These are phyloP conservation scores for Oligia latruncula DNA, from an alignment of 2,888 invertebrate species.

Conservation along the genomic window DNA sequence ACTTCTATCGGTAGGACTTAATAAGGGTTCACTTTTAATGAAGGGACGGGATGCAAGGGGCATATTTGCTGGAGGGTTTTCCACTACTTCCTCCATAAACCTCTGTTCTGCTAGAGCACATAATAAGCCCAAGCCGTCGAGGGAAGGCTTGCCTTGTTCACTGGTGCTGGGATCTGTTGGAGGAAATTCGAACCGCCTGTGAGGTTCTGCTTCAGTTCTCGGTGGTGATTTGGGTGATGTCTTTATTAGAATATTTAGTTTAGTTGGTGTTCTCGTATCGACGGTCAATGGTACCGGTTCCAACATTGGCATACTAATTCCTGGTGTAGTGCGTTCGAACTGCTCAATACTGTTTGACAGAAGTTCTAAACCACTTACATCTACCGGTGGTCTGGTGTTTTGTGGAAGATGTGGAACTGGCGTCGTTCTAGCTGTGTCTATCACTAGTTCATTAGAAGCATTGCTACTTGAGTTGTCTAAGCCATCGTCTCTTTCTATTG, in stretches of 20 bases:
- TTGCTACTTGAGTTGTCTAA: constrained; percentile 85
- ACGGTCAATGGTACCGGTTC: constrained; percentile 81
- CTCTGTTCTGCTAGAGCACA: constrained; percentile 96
- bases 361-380: constrained; percentile 95
- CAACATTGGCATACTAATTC: constrained; percentile 79
- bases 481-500: constrained; percentile 84
- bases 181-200: constrained; percentile 84
- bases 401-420: constrained; percentile 71
- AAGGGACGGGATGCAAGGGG: constrained; percentile 78
- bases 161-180: constrained; percentile 72
- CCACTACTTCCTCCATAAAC: constrained; percentile 93
- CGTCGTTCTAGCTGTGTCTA: constrained; percentile 83
- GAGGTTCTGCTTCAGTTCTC: constrained; percentile 81
- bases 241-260: constrained; percentile 85
- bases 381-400: constrained; percentile 86
- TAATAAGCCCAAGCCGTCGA: constrained; percentile 93
- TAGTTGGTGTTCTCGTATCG: constrained; percentile 83
- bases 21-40: constrained; percentile 82
- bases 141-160: constrained; percentile 83
- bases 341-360: constrained; percentile 96
- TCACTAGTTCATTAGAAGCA: constrained; percentile 86
- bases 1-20: constrained; percentile 80
- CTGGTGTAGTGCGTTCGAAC: constrained; percentile 90
- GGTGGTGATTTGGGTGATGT: constrained; percentile 86
- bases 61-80: constrained; percentile 74